These are phyloP conservation scores for Drosophila takahashii DNA, from an alignment of 1,140 invertebrate genomes.

Conservation along the genomic window DNA sequence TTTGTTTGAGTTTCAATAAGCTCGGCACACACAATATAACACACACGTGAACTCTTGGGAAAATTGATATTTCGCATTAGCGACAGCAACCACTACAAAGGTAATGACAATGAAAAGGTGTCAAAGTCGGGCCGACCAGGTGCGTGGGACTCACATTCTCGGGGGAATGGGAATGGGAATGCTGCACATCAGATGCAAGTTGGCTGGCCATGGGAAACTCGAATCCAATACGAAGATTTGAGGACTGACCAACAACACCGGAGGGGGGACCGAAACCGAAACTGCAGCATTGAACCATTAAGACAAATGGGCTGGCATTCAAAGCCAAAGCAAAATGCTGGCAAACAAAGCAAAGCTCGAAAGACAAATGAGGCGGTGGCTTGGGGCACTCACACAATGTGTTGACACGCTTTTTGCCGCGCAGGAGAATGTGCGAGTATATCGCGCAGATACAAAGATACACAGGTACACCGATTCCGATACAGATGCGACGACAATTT, in stretches of 20 bases:
- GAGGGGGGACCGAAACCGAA: not conserved
- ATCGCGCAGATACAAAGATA: conserved; percentile 56
- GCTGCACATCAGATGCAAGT: conserved; percentile 21
- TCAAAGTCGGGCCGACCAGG: conserved; percentile 47
- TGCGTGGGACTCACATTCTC: conserved; percentile 57
- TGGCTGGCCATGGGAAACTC: conserved; percentile 35
- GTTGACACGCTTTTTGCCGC: conserved; percentile 71
- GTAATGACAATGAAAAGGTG: conserved; percentile 65
- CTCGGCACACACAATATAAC: conserved; percentile 5
- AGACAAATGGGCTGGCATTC: conserved; percentile 69
- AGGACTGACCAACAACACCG: conserved; percentile 11
- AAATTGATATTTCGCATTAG: conserved; percentile 78
- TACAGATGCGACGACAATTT: conserved; percentile 60
- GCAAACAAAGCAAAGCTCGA: conserved; percentile 57
- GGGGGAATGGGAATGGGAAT: conserved; percentile 6
- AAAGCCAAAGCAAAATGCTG: conserved; percentile 48
- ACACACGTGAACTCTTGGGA: conserved; percentile 53
- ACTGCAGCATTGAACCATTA: conserved; percentile 66
- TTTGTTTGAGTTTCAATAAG: conserved; percentile 73
- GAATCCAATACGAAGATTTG: conserved; percentile 23
- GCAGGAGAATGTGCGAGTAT: conserved; percentile 39
- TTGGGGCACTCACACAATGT: conserved; percentile 61
- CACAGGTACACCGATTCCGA: conserved; percentile 33
- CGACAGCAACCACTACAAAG: conserved; percentile 37
- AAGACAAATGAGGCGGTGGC: conserved; percentile 73